Percentiles rank a stretch among this genome's conserved stretches.
phyloP scores from a whole-genome alignment of 2,113 vertebrate genomes.

The Macaca mulatta region DNA sequence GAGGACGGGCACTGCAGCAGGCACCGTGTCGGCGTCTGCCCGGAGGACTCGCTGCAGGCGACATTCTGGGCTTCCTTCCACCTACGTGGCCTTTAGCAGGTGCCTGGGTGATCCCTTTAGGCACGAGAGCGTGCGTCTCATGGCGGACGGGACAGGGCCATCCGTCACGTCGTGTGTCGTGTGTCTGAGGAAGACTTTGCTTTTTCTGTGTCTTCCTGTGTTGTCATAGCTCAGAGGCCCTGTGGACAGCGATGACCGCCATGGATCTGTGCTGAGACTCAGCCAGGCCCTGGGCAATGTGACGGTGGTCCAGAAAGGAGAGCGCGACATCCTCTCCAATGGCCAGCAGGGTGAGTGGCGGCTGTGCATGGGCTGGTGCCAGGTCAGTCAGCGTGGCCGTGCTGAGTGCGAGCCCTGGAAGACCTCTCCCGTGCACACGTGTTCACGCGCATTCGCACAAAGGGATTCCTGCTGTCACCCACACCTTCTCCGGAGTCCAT shows the following conservation, averaged over 20 bases:
- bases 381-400: accelerated
- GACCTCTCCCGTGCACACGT: accelerated
- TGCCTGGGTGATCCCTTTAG: not conserved
- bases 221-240: conserved; percentile 88
- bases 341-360: conserved; percentile 90
- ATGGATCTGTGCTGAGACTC: conserved; percentile 89
- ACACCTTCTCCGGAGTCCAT: not conserved
- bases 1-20: not conserved
- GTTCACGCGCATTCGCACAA: not conserved
- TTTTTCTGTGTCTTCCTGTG: not conserved
- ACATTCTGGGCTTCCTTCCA: not conserved
- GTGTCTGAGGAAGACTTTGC: not conserved
- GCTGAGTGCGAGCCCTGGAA: no score
- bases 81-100: accelerated
- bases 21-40: accelerated
- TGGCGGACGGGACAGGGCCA: not conserved
- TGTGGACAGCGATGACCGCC: conserved; percentile 87
- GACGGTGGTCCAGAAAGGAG: conserved; percentile 95
- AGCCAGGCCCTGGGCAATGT: conserved; percentile 95
- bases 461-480: not conserved
- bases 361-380: accelerated
- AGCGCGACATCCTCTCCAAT: conserved; percentile 94
- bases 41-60: not conserved
- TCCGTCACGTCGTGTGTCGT: accelerated
- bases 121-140: not conserved